Evolutionary conservation across 23 tunicate species (phyloP), one percentile per base, ranked within the genome.

Genomic region (Ciona savignyi): DNA sequence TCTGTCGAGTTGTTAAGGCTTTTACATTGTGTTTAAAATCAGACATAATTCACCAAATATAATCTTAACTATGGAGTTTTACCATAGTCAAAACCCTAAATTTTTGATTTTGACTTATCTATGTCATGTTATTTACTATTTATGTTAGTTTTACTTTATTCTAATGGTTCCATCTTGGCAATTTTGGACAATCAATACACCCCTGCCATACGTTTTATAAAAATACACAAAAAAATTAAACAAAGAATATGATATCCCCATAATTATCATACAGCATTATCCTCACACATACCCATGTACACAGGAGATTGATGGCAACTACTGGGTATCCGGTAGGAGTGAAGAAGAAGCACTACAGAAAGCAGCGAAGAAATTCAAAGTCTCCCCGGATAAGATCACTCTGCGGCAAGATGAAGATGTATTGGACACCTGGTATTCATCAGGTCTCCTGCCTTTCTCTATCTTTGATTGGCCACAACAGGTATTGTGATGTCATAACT

Each of bases 401-500:
- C 78, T 95, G 6, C 75, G 76, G 33, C 99, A 95, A 35, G 99
- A 95, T 68, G 81, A 78, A 2, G 98, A 94, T 76, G 99, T 94
- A 22, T 66, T 94, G 60, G 99, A 94, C 35, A 94, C 99, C 27
- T 94, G 99, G 99, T 94, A 49, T 35, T 94, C 99, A 51, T 82
- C 99, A 0, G 99, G 95, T 1, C 75, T 94, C 33, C 94, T 86
- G 51, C 99, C 99, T 1, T 94, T 94, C 65, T 87, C 95, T 15
- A 81, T 87, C 32, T 87, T 94, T 65, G 99, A 89, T 3, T 94
- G 99, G 99, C 99, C 99, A 0, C 77, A 94, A 81, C 64, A 94
- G 80, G 96, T n/a, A n/a, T n/a, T n/a, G n/a, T n/a, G n/a, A n/a
- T n/a, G n/a, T n/a, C n/a, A n/a, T n/a, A n/a, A n/a, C n/a, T n/a